phyloP scores from a whole-genome alignment of 2,113 vertebrate genomes.

The Perca fluviatilis region DNA sequence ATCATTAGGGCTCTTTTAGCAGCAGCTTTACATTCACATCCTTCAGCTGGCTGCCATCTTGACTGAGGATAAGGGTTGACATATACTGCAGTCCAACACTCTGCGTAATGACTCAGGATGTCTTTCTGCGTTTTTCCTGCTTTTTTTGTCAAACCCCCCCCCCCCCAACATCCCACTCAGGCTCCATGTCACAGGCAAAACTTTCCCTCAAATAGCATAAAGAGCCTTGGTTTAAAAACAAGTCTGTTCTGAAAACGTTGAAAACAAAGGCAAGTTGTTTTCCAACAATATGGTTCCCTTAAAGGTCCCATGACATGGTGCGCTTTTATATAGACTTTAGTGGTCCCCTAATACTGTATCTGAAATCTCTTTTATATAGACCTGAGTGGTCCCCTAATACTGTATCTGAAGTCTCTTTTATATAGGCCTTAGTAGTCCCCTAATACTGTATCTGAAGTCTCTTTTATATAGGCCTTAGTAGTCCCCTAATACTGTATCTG shows the following conservation, averaged over 20 bases:
- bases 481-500: too few relatives aligned
- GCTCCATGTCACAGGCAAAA: not conserved
- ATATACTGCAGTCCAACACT: slow-evolving; percentile 10
- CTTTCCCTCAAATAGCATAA: not conserved
- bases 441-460: too few relatives aligned
- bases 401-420: too few relatives aligned
- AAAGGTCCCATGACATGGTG: too few relatives aligned
- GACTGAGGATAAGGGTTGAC: slow-evolving; percentile 39
- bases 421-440: too few relatives aligned
- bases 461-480: too few relatives aligned
- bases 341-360: too few relatives aligned
- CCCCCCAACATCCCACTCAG: not conserved
- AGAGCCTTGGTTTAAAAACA: not conserved
- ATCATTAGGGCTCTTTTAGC: slow-evolving; percentile 63
- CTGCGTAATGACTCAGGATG: slow-evolving; percentile 19
- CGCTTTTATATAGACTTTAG: too few relatives aligned
- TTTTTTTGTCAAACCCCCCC: too few relatives aligned
- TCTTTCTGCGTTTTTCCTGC: not conserved
- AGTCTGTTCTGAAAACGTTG: not conserved
- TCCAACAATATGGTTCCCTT: not conserved
- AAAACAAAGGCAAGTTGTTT: not conserved
- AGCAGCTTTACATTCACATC: slow-evolving; percentile 33
- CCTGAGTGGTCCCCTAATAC: too few relatives aligned
- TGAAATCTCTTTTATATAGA: too few relatives aligned
- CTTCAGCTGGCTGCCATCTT: slow-evolving; percentile 46